Evolutionary conservation across 2,797 vertebrate species (phyloP).

Genomic region (Poliocrania exsul): DNA sequence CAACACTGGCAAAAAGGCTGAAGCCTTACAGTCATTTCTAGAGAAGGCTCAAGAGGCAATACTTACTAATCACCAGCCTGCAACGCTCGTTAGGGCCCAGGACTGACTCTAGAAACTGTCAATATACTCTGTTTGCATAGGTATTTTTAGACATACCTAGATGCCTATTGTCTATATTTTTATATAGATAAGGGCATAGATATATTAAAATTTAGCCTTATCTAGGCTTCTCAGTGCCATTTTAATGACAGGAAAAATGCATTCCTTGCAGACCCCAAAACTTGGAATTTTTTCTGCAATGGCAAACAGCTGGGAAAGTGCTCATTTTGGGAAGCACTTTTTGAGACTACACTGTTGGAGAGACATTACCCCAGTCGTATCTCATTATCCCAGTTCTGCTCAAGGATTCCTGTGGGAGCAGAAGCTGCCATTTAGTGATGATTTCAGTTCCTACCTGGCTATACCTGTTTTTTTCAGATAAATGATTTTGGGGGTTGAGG

Average conservation of each 20-base stretch:
- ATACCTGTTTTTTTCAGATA: neutral
- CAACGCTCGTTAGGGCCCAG: no score
- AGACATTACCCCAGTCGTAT: no score
- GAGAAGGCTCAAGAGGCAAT: neutral
- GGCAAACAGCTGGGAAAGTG: neutral
- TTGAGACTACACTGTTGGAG: neutral
- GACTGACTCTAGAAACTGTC: neutral
- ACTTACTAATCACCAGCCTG: neutral
- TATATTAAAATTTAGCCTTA: neutral
- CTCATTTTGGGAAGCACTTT: neutral
- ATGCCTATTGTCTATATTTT: neutral
- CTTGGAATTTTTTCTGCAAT: neutral
- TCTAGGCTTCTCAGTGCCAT: neutral
- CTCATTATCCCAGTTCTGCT: neutral
- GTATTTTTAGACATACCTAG: neutral
- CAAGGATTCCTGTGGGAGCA: neutral
- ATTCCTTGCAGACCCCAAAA: neutral
- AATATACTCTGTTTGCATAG: neutral
- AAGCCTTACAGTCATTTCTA: neutral
- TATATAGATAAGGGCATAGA: neutral
- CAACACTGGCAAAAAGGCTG: accelerated
- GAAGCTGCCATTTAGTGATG: neutral
- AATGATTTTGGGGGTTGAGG: neutral
- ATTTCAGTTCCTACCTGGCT: neutral
- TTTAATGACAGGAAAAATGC: neutral